Conservation (phyloP, 2,888 invertebrate species). For the Protonemura montana region DNA sequence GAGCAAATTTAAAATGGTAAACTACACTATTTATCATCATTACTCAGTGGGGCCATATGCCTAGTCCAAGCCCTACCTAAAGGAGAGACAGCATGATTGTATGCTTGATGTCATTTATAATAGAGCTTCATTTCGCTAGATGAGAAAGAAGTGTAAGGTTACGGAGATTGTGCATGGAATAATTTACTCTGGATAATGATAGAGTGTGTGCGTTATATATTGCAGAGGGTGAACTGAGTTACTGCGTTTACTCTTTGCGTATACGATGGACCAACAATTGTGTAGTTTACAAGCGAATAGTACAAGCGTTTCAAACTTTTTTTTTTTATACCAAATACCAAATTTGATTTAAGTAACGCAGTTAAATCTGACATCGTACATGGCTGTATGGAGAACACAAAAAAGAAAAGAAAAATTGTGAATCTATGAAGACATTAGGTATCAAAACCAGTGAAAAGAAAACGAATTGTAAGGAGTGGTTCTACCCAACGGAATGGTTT, state of each 20-base stretch:
- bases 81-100: not conserved
- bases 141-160: constrained; percentile 7
- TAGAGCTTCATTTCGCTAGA: not conserved
- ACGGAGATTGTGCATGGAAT: not conserved
- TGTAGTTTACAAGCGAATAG: not conserved
- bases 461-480: not conserved
- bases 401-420: not conserved
- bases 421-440: not conserved
- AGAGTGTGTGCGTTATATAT: not conserved
- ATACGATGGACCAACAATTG: not conserved
- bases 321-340: not conserved
- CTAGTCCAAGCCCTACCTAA: not conserved
- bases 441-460: not conserved
- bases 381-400: not conserved
- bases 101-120: constrained; percentile 4
- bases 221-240: not conserved
- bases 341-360: not conserved
- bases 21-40: constrained; percentile 4
- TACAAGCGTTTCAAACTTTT: not conserved
- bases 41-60: not conserved
- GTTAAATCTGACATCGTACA: not conserved
- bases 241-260: not conserved
- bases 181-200: constrained; percentile 12
- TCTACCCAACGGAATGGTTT: too few species aligned
- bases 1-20: not conserved